These are phyloP conservation scores for Littorina saxatilis DNA, from an alignment of 1,140 invertebrate genomes.

Conservation along the genomic window DNA sequence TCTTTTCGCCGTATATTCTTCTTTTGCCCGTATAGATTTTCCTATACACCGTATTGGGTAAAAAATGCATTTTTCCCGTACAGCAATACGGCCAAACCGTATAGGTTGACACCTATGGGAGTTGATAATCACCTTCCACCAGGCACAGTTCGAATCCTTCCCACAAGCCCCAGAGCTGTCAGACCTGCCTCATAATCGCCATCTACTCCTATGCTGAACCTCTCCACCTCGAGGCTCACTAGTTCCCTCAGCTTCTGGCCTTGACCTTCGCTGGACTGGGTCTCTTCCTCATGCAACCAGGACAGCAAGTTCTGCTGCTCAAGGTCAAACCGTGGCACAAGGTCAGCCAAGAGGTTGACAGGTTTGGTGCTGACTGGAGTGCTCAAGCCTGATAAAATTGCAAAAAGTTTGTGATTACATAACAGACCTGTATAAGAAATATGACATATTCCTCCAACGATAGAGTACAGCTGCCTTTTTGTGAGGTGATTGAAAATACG, in stretches of 20 bases:
- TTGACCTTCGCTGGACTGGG: constrained; percentile 45
- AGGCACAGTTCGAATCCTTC: constrained; percentile 55
- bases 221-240: constrained; percentile 61
- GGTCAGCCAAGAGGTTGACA: constrained; percentile 65
- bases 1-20: too few species aligned
- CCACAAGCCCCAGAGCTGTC: constrained; percentile 59
- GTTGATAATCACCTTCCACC: constrained; percentile 59
- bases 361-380: background rate
- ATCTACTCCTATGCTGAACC: constrained; percentile 51
- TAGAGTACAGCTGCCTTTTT: background rate
- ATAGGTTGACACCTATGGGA: too few species aligned
- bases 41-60: too few species aligned
- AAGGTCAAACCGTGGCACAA: constrained; percentile 61
- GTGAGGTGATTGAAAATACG: too few species aligned
- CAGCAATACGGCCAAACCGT: too few species aligned
- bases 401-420: too few species aligned
- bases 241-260: constrained; percentile 52
- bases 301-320: constrained; percentile 65
- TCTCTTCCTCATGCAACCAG: constrained; percentile 58
- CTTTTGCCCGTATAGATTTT: too few species aligned
- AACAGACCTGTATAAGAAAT: background rate
- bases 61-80: too few species aligned
- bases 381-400: background rate
- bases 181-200: constrained; percentile 64
- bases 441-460: background rate